Base-by-base conservation (phyloP, 2,113 vertebrate genomes). In the Pterocles gutturalis region DNA sequence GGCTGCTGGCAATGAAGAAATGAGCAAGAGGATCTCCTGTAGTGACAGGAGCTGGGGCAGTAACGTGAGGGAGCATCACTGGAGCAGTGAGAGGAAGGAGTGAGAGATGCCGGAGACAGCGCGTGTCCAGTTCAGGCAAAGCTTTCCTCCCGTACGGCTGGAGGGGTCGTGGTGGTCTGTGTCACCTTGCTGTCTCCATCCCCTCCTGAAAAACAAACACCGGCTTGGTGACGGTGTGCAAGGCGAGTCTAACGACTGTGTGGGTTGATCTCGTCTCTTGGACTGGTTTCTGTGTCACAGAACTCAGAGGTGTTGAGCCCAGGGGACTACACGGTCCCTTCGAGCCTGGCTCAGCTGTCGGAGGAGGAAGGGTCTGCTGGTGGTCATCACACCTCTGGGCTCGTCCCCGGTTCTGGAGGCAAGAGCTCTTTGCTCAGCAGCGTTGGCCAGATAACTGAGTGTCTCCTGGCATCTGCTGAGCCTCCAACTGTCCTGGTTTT, bases 321-420 rank as follows among this genome's bases (percentile, higher is more conserved):
- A 3, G 57, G n/a, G 54, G n/a, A 19, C 7, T 1, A 0, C 0
- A 1, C 18, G 49, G 54, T 48, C 36, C 71, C 66, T 18, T 11
- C 26, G 55, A n/a, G 38, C 38, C 25, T 24, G 17, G 34, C 41
- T 76, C 31, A 6, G 81, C 16, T 1, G 5, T 25, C 1, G 4
- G 6, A 31, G 62, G 70, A 75, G 65, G 61, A 71, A 8, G 48
- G 48, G 21, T 53, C 54, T 73, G 38, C 10, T 34, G 4, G 64
- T 21, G 58, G 11, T 69, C 76, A 46, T 46, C 17, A 46, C 16
- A 6, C 46, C 46, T 46, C 46, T 41, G 41, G 41, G 41, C 41
- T 41, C 13, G 41, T 38, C 61, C 85, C 71, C 8, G 5, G 6
- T 19, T 48, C 10, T 6, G 49, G 72, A 38, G 66, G 9, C 71